These are phyloP conservation scores for Macquaria ambigua DNA, from an alignment of 2,113 vertebrate species.

Conservation along the genomic window DNA sequence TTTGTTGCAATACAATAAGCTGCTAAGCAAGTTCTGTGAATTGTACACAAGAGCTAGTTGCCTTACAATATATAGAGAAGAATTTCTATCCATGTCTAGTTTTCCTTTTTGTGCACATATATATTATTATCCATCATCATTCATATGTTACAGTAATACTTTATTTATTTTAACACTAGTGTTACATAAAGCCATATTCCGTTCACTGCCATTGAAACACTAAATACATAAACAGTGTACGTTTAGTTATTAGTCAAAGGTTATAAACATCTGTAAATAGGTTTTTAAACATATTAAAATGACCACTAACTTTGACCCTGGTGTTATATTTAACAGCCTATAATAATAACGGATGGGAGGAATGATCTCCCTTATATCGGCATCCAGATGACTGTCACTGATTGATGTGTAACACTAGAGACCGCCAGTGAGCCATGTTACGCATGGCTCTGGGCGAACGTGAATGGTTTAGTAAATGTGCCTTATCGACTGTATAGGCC, in stretches of 20 bases:
- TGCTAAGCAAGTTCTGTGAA: too few species aligned
- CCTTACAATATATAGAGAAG: neutral
- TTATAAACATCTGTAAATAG: too few species aligned
- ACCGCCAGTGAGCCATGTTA: slow-evolving; percentile 56
- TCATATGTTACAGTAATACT: neutral
- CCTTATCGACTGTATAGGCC: slow-evolving; percentile 54
- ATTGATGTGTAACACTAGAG: slow-evolving; percentile 61
- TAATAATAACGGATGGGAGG: too few species aligned
- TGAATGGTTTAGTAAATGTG: slow-evolving; percentile 78
- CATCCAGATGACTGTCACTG: slow-evolving; percentile 8
- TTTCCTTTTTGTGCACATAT: neutral
- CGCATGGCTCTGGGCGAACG: slow-evolving; percentile 60
- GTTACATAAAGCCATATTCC: neutral
- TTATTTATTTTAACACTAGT: neutral
- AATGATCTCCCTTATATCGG: neutral
- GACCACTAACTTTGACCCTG: neutral
- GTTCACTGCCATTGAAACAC: neutral
- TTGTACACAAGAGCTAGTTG: neutral
- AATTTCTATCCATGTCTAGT: neutral
- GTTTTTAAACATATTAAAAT: neutral
- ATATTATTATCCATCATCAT: neutral
- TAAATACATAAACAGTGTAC: neutral
- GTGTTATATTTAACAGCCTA: neutral
- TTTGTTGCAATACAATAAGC: too few species aligned
- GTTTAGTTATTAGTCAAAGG: neutral